Evolutionary conservation across 2,888 invertebrate species (phyloP).

Genomic region (Oxystoma pomonae): DNA sequence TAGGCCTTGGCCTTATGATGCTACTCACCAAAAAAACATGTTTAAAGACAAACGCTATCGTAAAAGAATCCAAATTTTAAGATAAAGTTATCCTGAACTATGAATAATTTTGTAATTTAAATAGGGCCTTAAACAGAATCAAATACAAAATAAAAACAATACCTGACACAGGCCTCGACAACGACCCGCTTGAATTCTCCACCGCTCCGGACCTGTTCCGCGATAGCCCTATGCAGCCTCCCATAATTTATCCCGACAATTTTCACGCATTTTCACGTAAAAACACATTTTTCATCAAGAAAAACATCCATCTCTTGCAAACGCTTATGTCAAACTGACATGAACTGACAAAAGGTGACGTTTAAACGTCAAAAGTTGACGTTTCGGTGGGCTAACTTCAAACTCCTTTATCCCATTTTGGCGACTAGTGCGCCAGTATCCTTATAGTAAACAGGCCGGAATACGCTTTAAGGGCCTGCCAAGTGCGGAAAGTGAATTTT

Average conservation of each 20-base stretch:
- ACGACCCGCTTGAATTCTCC: conserved; percentile 74
- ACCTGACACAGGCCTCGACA: conserved; percentile 81
- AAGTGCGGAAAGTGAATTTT: too few species aligned
- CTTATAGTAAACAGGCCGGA: too few species aligned
- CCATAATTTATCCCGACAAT: conserved; percentile 56
- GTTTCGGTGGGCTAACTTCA: neutral
- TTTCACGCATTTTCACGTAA: neutral
- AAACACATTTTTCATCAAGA: neutral
- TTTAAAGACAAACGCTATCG: too few species aligned
- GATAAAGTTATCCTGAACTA: too few species aligned
- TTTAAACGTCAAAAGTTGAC: neutral
- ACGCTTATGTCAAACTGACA: conserved; percentile 12
- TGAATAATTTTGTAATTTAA: neutral
- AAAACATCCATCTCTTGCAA: conserved; percentile 38
- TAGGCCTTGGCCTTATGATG: too few species aligned
- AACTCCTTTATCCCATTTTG: too few species aligned
- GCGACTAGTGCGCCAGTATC: too few species aligned
- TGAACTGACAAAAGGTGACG: conserved; percentile 8
- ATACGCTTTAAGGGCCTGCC: too few species aligned
- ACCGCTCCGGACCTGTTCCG: conserved; percentile 78
- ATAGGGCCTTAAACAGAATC: neutral
- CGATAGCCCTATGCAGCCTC: conserved; percentile 83
- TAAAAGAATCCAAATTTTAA: too few species aligned
- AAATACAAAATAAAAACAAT: neutral
- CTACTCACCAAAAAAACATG: too few species aligned